Conservation (phyloP, 2,797 vertebrate species). For the Spinus pinus region DNA sequence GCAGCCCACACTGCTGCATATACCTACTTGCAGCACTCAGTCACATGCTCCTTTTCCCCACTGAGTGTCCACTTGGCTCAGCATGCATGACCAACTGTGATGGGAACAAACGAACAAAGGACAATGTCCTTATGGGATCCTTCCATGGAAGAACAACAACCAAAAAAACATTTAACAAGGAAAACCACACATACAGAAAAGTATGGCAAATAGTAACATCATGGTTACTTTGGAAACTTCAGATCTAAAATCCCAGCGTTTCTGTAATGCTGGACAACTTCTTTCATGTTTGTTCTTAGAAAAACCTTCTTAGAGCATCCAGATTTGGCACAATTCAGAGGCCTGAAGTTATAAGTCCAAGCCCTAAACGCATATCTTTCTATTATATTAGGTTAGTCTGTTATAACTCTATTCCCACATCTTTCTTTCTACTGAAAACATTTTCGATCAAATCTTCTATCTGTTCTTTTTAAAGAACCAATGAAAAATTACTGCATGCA, state of each 20-base stretch:
- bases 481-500: not conserved
- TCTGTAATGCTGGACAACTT: not conserved
- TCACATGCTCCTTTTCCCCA: not conserved
- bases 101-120: not conserved
- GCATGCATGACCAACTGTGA: fast-evolving
- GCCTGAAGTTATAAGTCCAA: not conserved
- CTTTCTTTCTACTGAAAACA: not conserved
- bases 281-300: not conserved
- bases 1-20: not conserved
- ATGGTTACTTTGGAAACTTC: not conserved
- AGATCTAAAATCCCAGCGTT: not conserved
- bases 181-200: not conserved
- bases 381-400: not conserved
- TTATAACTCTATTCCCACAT: not conserved
- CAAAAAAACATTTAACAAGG: not conserved
- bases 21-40: not conserved
- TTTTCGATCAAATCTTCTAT: not conserved
- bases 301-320: not conserved
- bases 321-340: not conserved
- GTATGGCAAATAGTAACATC: not conserved
- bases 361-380: not conserved
- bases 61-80: not conserved
- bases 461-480: not conserved
- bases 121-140: fast-evolving
- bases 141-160: not conserved